phyloP scores from a whole-genome alignment of 2,888 invertebrate species.

The Polyommatus icarus region DNA sequence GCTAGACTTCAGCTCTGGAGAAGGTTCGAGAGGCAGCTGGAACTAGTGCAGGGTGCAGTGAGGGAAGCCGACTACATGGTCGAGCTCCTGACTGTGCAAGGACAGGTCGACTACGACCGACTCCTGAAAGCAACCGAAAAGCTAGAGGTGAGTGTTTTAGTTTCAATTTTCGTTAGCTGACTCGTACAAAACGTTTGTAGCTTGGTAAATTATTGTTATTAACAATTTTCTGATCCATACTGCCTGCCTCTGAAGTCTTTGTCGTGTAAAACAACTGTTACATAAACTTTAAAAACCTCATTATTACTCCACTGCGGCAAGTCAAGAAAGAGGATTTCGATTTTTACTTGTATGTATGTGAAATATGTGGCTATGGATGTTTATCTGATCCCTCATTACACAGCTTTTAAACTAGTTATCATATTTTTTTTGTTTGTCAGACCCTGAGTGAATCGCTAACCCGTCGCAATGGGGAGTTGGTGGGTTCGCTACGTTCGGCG shows the following conservation, averaged over 20 bases:
- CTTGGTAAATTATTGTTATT: too few species aligned
- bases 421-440: conserved; percentile 64
- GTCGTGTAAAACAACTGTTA: too few species aligned
- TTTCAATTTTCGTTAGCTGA: not conserved
- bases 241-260: too few species aligned
- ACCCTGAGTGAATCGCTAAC: conserved; percentile 88
- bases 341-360: too few species aligned
- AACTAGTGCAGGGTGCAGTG: conserved; percentile 89
- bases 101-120: conserved; percentile 91
- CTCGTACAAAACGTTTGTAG: too few species aligned
- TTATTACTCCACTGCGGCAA: too few species aligned
- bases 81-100: conserved; percentile 90
- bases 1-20: conserved; percentile 86
- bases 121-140: conserved; percentile 91
- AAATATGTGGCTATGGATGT: too few species aligned
- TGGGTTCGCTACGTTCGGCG: conserved; percentile 85
- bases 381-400: too few species aligned
- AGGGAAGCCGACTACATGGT: conserved; percentile 94
- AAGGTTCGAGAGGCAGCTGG: conserved; percentile 88
- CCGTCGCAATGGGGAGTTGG: conserved; percentile 86
- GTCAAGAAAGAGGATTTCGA: too few species aligned
- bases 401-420: not conserved
- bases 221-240: too few species aligned
- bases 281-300: too few species aligned
- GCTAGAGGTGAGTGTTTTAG: conserved; percentile 84